phyloP scores from a whole-genome alignment of 2,888 invertebrate species.

The Cordilura impudica region DNA sequence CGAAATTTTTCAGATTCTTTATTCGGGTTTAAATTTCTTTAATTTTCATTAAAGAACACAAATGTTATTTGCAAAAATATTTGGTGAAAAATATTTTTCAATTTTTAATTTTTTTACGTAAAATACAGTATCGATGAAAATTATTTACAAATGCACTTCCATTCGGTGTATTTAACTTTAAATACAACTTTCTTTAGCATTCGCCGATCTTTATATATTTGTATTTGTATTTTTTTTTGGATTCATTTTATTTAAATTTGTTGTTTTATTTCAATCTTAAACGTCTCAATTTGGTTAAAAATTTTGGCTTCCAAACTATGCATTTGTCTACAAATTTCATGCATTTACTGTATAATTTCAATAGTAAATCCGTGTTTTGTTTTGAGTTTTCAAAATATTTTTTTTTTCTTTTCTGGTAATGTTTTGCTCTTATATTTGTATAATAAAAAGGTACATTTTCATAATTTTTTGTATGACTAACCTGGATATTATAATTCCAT shows the following conservation, averaged over 20 bases:
- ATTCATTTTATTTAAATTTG: too few species aligned
- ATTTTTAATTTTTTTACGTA: not conserved
- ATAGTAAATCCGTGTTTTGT: slow-evolving; percentile 23
- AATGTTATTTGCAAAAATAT: slow-evolving; percentile 31
- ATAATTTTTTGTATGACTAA: slow-evolving; percentile 47
- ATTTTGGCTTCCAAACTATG: slow-evolving; percentile 59
- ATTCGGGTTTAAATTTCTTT: not conserved
- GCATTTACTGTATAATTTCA: slow-evolving; percentile 49
- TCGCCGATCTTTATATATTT: too few species aligned
- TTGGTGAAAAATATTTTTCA: slow-evolving; percentile 11
- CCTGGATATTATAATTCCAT: slow-evolving; percentile 53
- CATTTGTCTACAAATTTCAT: slow-evolving; percentile 58
- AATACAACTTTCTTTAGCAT: not conserved
- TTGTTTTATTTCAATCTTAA: too few species aligned
- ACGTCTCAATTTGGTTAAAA: slow-evolving; percentile 40
- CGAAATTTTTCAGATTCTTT: slow-evolving; percentile 2
- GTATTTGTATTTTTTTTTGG: too few species aligned
- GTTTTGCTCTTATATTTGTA: slow-evolving; percentile 3
- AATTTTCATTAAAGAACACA: slow-evolving; percentile 22
- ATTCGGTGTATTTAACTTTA: slow-evolving; percentile 11
- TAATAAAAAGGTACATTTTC: slow-evolving; percentile 1
- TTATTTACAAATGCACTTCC: slow-evolving; percentile 67
- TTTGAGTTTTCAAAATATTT: not conserved
- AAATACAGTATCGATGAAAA: slow-evolving; percentile 65
- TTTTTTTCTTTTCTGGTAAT: slow-evolving; percentile 6